Percentiles rank a stretch among this genome's conserved stretches.
phyloP scores from a whole-genome alignment of 2,113 vertebrate species.

The Calypte anna region DNA sequence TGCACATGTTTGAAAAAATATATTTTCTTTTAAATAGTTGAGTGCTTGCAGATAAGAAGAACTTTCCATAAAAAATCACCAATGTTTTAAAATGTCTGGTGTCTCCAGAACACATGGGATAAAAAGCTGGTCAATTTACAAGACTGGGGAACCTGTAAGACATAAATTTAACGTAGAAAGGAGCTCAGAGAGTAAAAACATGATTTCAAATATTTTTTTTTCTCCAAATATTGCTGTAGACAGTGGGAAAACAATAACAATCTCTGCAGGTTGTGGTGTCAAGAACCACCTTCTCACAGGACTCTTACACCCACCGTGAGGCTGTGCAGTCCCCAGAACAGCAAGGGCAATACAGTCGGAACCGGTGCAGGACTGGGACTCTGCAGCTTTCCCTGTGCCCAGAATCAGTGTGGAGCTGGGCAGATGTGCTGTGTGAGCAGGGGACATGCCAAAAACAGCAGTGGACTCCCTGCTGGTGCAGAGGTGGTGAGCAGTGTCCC shows the following conservation, averaged over 20 bases:
- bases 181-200: neutral
- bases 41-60: constrained; percentile 27
- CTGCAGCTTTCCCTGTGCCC: neutral
- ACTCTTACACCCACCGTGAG: accelerated
- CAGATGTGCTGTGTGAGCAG: neutral
- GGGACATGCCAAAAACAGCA: neutral
- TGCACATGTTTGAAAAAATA: constrained; percentile 49
- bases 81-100: neutral
- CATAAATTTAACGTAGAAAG: neutral
- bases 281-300: neutral
- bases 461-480: neutral
- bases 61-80: neutral
- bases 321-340: neutral
- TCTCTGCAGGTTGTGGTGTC: accelerated
- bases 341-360: neutral
- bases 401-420: accelerated
- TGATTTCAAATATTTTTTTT: neutral
- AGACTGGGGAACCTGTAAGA: neutral
- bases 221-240: neutral
- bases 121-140: neutral
- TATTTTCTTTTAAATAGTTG: constrained; percentile 32
- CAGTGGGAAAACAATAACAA: neutral
- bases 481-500: neutral
- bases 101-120: neutral
- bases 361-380: neutral